A percentile compares a stretch with the other conserved stretches of the same genome.
phyloP scores from a whole-genome alignment of 2,113 vertebrate species.

The Aleadryas rufinucha region DNA sequence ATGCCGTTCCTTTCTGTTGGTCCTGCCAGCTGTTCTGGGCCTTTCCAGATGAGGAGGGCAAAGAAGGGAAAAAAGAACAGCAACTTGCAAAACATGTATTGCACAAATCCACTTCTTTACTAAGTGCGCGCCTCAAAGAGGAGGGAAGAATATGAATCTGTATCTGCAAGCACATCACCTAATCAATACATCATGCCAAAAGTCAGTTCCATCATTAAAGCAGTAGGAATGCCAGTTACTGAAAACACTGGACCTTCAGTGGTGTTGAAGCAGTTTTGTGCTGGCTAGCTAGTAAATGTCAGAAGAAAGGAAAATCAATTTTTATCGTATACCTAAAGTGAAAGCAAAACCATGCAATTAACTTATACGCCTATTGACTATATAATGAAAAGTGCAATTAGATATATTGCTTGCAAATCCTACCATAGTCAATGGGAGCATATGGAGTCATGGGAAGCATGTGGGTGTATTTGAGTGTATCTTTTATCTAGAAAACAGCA shows the following conservation, averaged over 20 bases:
- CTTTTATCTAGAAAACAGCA: neutral
- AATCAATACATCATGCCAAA: neutral
- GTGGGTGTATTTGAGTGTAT: neutral
- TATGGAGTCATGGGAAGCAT: neutral
- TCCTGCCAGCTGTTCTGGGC: neutral
- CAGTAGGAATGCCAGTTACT: neutral
- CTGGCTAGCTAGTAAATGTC: neutral
- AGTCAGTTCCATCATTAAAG: neutral
- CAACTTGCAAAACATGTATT: neutral
- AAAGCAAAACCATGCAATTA: constrained; percentile 24
- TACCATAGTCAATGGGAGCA: neutral
- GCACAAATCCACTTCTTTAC: neutral
- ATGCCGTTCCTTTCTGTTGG: neutral
- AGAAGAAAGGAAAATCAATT: constrained; percentile 37
- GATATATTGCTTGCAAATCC: constrained; percentile 41
- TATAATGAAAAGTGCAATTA: constrained; percentile 53
- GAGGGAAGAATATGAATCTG: neutral
- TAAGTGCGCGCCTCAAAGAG: neutral
- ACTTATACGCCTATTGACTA: constrained; percentile 28
- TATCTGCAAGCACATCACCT: neutral
- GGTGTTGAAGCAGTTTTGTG: neutral
- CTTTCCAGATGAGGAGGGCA: neutral
- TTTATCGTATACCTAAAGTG: neutral
- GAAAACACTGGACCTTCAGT: neutral
- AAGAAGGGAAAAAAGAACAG: neutral